Conservation (phyloP, 37 sponge, comb jelly and placozoan genomes). For the Spongilla lacustris region DNA sequence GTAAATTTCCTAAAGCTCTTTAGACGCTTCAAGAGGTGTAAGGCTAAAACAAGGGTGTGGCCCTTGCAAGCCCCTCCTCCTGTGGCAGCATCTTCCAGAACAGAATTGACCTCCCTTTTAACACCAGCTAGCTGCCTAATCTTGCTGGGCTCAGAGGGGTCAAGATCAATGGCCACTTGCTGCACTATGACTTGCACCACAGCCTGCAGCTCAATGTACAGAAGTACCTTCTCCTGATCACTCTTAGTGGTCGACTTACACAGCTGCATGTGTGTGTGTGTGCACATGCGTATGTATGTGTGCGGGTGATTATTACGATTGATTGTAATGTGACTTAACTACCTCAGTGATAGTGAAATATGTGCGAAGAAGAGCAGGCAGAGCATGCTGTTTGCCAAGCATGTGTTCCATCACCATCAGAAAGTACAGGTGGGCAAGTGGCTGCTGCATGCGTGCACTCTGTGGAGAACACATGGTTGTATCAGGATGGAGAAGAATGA, state of each 20-base stretch:
- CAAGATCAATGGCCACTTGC: conserved; percentile 42
- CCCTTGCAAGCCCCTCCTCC: conserved; percentile 60
- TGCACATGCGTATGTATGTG: neutral
- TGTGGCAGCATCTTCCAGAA: conserved; percentile 51
- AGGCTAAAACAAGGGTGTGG: conserved; percentile 52
- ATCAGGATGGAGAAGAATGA: too few relatives aligned
- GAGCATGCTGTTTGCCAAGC: conserved; percentile 11
- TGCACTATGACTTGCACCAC: conserved; percentile 65
- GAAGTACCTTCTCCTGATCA: conserved; percentile 27
- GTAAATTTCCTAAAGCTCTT: conserved; percentile 36
- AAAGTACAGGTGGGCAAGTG: conserved; percentile 85
- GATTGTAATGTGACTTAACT: neutral
- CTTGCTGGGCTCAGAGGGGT: conserved; percentile 27
- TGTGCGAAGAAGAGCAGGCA: conserved; percentile 11
- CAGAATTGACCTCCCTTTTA: conserved; percentile 35
- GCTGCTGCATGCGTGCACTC: conserved; percentile 78
- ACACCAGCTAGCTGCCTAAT: conserved; percentile 45
- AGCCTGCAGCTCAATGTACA: conserved; percentile 84
- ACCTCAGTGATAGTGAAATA: neutral
- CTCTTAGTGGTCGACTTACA: neutral
- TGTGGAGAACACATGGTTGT: neutral
- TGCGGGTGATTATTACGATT: neutral
- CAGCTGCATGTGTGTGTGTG: too few relatives aligned
- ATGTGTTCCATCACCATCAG: conserved; percentile 79
- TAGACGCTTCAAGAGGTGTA: conserved; percentile 44